Base-by-base conservation (phyloP, 2,797 vertebrate genomes). In the Brachyalestes nurse region DNA sequence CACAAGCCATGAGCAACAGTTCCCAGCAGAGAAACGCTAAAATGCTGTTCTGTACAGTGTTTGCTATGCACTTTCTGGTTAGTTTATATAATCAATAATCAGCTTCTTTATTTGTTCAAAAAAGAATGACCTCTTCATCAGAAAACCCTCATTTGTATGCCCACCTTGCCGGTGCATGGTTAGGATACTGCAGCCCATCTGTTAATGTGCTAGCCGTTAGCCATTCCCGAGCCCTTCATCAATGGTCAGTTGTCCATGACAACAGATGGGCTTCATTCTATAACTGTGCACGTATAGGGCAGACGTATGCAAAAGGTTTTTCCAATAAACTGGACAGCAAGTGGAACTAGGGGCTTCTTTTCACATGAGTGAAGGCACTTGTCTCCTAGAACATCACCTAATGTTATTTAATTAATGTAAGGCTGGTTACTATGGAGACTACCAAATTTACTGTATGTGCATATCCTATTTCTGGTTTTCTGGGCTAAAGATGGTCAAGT, bases 401-500 rank as follows among this genome's bases (percentile, higher is more conserved):
- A 28, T 28, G 3, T 28, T 28, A 57, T 17, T 17, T 17, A 57
- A 19, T 7, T n/a, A 57, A 1, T 1, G 5, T 45, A 45, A 45
- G 10, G 42, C 53, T n/a, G 19, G 53, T 57, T 57, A 17, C 80
- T 75, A 81, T 84, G 80, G 83, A 82, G 60, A 83, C 78, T 66
- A 70, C 13, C 51, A 76, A 49, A 75, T 61, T 23, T 55, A 23
- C n/a, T 34, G 51, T 17, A 6, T 10, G 2, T 45, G 38, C 23
- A 16, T 45, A 16, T 34, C 19, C 17, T 6, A 19, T 73, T 78
- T 72, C 34, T 49, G 49, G 4, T 53, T 17, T 16, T 53, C 51
- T 53, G 28, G 28, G 28, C 28, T 28, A 28, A 28, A 28, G 28
- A 28, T 28, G 28, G 28, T 28, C 28, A 28, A 28, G 28, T 28